phyloP scores from a whole-genome alignment of 2,113 vertebrate species.

The Mobula hypostoma region DNA sequence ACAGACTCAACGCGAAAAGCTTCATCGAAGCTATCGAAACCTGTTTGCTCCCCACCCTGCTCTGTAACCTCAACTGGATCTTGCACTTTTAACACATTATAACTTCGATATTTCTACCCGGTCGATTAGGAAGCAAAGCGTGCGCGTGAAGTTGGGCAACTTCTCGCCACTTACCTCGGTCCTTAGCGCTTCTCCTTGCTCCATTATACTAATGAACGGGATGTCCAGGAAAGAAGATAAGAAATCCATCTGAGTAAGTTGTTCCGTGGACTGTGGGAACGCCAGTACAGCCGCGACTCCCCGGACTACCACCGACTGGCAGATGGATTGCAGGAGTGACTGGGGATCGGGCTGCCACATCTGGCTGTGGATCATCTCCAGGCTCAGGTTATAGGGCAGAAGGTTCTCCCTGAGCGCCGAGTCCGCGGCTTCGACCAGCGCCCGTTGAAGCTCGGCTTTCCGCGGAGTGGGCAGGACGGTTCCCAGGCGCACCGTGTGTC shows the following conservation, averaged over 20 bases:
- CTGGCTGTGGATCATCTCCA: slow-evolving; percentile 57
- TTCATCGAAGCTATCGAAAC: not conserved
- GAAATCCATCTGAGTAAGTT: slow-evolving; percentile 78
- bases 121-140: not conserved
- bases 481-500: slow-evolving; percentile 67
- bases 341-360: slow-evolving; percentile 62
- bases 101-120: not conserved
- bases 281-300: slow-evolving; percentile 73
- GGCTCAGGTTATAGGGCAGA: slow-evolving; percentile 67
- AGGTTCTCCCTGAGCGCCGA: slow-evolving; percentile 46
- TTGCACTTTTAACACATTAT: not conserved
- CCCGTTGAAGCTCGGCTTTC: slow-evolving; percentile 39
- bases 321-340: slow-evolving; percentile 67
- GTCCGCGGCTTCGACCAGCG: not conserved
- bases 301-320: slow-evolving; percentile 63
- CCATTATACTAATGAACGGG: slow-evolving; percentile 75
- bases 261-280: slow-evolving; percentile 72
- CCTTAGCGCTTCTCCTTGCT: slow-evolving; percentile 62
- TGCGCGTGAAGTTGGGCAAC: not conserved
- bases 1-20: no score
- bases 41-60: not conserved
- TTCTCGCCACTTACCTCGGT: slow-evolving; percentile 59
- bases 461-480: slow-evolving; percentile 61
- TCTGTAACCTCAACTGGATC: not conserved
- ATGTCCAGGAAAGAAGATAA: slow-evolving; percentile 70